Evolutionary conservation across 1,140 invertebrate species (phyloP), one percentile per base, ranked within the genome.

Genomic region (Trichomalopsis sarcophagae): DNA sequence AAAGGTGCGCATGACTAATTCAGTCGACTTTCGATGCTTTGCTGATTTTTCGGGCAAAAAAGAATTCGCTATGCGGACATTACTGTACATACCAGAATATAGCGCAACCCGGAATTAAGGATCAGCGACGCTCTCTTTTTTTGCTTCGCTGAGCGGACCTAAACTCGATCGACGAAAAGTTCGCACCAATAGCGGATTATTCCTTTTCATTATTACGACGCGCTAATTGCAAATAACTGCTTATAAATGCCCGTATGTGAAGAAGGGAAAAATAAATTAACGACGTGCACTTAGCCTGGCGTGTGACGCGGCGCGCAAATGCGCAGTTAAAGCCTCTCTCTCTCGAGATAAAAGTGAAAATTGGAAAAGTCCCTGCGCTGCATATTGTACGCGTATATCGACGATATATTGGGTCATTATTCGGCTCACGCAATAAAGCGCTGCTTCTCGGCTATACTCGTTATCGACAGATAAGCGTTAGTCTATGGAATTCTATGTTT

Each of bases 381-480:
- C n/a, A n/a, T n/a, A n/a, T n/a, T 75, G 5, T 33, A 4, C 33
- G 33, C 4, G 33, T 36, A 36, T 74, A 66, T 36, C 17, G 27
- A 2, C 27, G 2, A 27, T 27, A 47, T 66, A 66, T 76, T 55
- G 6, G 73, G 30, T 76, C 73, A 82, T 82, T 82, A 82, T 82
- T n/a, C 73, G 73, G 33, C 50, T n/a, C 50, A 55, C 73, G 73
- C 17, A 76, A 6, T 36, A 36, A 36, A 82, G 75, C 50, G 40
- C 44, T 14, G 55, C 4, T 75, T 82, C 33, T 36, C 62, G 73
- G 27, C 27, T 27, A 27, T 27, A 66, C 47, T 44, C 40, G 23
- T 82, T 82, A 82, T 82, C 81, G 74, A 76, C 76, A 82, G 81
- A 82, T 82, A 75, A 75, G 71, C 55, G 10, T 75, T 75, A 55